phyloP scores from a whole-genome alignment of 2,888 invertebrate genomes.

The Drosophila heteroneura region DNA sequence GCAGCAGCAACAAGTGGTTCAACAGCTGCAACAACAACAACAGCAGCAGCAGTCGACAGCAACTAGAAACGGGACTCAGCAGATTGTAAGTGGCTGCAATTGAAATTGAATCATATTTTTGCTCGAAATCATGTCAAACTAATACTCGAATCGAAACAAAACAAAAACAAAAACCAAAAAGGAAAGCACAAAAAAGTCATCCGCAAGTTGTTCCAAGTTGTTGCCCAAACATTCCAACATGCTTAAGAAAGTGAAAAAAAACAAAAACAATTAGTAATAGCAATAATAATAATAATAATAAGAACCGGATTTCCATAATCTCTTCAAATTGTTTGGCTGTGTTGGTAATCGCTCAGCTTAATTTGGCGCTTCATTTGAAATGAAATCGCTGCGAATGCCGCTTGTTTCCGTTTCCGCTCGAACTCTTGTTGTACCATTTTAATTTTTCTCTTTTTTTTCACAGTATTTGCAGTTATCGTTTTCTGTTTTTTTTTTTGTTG shows the following conservation, averaged over 20 bases:
- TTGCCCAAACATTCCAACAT: conserved; percentile 15
- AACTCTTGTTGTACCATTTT: conserved; percentile 23
- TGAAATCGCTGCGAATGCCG: conserved; percentile 45
- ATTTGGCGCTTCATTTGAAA: conserved; percentile 33
- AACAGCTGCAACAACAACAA: conserved; percentile 37
- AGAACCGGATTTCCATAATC: conserved; percentile 43
- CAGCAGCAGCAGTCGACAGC: conserved; percentile 62
- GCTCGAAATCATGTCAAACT: conserved; percentile 20
- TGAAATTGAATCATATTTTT: conserved; percentile 49
- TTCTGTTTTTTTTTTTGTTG: conserved; percentile 1
- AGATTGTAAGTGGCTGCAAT: conserved; percentile 77
- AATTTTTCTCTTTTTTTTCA: neutral
- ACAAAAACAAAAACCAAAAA: neutral
- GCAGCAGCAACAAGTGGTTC: conserved; percentile 41
- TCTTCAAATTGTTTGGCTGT: conserved; percentile 17
- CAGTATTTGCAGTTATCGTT: conserved; percentile 17
- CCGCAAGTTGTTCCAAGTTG: neutral
- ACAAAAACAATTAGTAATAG: conserved; percentile 2
- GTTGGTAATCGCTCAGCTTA: conserved; percentile 25
- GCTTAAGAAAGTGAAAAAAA: neutral
- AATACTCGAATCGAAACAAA: conserved; percentile 9
- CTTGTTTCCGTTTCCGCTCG: conserved; percentile 61
- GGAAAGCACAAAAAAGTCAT: neutral
- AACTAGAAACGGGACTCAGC: conserved; percentile 65
- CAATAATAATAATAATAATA: conserved; percentile 7